Evolutionary conservation across 2,888 invertebrate genomes (phyloP).

Genomic region (Leptinotarsa peninsularis): DNA sequence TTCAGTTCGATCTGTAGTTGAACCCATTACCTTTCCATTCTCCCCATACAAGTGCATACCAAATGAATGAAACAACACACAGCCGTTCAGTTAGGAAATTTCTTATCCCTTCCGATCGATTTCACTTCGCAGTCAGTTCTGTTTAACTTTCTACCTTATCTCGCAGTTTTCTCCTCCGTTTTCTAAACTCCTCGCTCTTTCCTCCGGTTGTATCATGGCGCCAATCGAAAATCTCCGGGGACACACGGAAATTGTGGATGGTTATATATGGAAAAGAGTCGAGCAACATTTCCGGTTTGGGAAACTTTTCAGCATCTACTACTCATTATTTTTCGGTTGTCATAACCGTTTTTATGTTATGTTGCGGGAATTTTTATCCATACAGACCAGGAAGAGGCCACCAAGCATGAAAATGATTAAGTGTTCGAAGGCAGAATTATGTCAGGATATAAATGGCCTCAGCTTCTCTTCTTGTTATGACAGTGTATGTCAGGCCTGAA

Average conservation of each 20-base stretch:
- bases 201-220: conserved; percentile 41
- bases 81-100: not conserved
- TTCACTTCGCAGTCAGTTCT: conserved; percentile 21
- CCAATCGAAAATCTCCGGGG: conserved; percentile 43
- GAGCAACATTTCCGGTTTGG: conserved; percentile 42
- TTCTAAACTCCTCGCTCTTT: conserved; percentile 21
- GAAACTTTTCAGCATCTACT: conserved; percentile 43
- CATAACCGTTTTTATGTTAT: conserved; percentile 41
- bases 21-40: not conserved
- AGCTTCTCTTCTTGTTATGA: not conserved
- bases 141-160: conserved; percentile 35
- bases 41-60: not conserved
- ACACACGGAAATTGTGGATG: conserved; percentile 59
- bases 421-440: conserved; percentile 16
- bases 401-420: conserved; percentile 38
- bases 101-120: conserved; percentile 18
- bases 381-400: conserved; percentile 14
- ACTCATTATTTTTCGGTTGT: conserved; percentile 46
- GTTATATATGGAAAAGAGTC: conserved; percentile 58
- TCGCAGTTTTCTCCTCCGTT: conserved; percentile 32
- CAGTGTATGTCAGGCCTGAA: not conserved
- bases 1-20: not conserved
- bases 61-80: not conserved
- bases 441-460: not conserved
- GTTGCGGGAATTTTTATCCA: conserved; percentile 28